phyloP scores from a whole-genome alignment of 1,140 invertebrate species.

The Stegodyphus mimosarum region DNA sequence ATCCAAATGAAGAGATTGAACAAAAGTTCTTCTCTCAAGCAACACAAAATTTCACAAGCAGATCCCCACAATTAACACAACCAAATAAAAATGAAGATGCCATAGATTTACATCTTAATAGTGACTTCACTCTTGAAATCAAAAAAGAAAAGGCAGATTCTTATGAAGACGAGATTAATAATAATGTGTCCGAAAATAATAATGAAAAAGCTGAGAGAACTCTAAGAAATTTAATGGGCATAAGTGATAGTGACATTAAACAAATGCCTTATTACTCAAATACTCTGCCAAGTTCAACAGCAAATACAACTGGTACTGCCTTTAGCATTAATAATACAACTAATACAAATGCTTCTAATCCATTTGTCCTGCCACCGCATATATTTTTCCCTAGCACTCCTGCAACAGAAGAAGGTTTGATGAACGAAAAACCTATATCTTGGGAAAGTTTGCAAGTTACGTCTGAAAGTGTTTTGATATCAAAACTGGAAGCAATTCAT shows the following conservation, averaged over 20 bases:
- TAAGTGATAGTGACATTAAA: slow-evolving; percentile 32
- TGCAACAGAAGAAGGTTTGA: slow-evolving; percentile 45
- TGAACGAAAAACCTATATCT: slow-evolving; percentile 52
- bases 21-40: slow-evolving; percentile 37
- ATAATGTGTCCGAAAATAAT: slow-evolving; percentile 22
- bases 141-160: slow-evolving; percentile 48
- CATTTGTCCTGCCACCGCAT: slow-evolving; percentile 49
- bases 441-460: slow-evolving; percentile 57
- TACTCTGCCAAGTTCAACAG: slow-evolving; percentile 8
- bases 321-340: slow-evolving; percentile 22
- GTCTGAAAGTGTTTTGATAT: slow-evolving; percentile 68
- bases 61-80: not conserved
- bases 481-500: slow-evolving; percentile 69
- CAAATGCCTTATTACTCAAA: slow-evolving; percentile 32
- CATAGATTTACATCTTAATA: slow-evolving; percentile 33
- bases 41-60: slow-evolving; percentile 10
- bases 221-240: slow-evolving; percentile 7
- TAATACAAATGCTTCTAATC: slow-evolving; percentile 14
- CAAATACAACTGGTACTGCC: slow-evolving; percentile 10
- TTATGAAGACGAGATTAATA: slow-evolving; percentile 56
- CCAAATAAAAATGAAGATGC: slow-evolving; percentile 21
- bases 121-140: slow-evolving; percentile 31
- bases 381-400: slow-evolving; percentile 57
- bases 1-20: slow-evolving; percentile 37
- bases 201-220: slow-evolving; percentile 25